Base-by-base conservation (phyloP, 1,140 invertebrate genomes). In the Caerostris darwini region DNA sequence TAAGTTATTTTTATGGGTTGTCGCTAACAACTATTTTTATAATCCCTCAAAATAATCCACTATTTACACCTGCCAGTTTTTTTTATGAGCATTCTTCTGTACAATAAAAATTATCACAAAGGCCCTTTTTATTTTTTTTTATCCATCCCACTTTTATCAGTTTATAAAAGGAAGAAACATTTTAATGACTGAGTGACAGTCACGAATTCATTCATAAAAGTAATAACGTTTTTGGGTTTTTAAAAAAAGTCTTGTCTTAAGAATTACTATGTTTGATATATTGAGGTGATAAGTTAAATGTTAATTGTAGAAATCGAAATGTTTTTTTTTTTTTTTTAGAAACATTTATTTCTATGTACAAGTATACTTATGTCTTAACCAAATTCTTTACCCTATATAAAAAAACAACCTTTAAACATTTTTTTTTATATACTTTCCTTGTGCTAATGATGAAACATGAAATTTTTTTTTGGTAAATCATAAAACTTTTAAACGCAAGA, bases 41-140 rank as follows among this genome's bases (percentile, higher is more conserved):
- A 81, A 81, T 81, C 89, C 89, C 54, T 6, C 5, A 81, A 89
- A 90, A 90, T 90, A 81, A 90, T 50, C 67, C 89, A 17, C 53
- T 10, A 19, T 56, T 53, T 5, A 17, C 53, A 81, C 56, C 54
- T 77, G 69, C 5, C 59, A 50, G 12, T 58, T 59, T 90, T 81
- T n/a, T 81, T 58, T 61, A 87, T 87, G 19, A 5, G 19, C 50
- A 19, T 59, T 64, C 34, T 59, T 8, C 71, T 8, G 67, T 7
- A 10, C 12, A 81, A 81, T 81, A 58, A 90, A 53, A 59, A 14
- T 81, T 64, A 81, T 90, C 50, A 90, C 54, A 90, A 90, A 81
- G 50, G 56, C 14, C 17, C 3, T 17, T 12, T 53, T n/a, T n/a
- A n/a, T 81, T 90, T 81, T 54, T 50, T 19, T 59, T 53, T 17